A percentile compares a stretch with the other conserved stretches of the same genome.
phyloP scores from a whole-genome alignment of 2,888 invertebrate species.

The Epinotia demarniana region DNA sequence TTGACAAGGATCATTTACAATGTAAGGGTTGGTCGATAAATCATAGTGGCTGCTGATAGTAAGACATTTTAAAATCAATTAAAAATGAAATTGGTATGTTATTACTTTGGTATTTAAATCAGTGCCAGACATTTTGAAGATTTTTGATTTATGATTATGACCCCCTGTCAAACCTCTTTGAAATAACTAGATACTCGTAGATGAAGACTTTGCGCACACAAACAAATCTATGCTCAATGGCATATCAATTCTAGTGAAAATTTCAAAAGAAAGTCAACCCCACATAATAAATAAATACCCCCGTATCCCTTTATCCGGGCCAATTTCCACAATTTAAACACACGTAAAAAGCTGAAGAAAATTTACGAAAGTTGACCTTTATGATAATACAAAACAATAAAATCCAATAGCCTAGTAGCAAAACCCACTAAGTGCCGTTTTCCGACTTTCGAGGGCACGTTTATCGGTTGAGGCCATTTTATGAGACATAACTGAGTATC shows the following conservation, averaged over 20 bases:
- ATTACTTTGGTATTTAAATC: no score
- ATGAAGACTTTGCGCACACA: background rate
- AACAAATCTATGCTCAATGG: background rate
- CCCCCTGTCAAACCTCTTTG: no score
- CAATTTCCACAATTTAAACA: slow-evolving; percentile 38
- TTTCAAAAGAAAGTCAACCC: slow-evolving; percentile 2
- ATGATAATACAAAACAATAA: slow-evolving; percentile 44
- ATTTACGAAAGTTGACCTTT: slow-evolving; percentile 45
- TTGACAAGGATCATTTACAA: background rate
- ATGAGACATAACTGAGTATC: slow-evolving; percentile 81
- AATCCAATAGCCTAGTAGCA: slow-evolving; percentile 42
- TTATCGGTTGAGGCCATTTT: slow-evolving; percentile 74
- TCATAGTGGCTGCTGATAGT: background rate
- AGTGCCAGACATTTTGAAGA: background rate
- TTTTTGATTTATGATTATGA: background rate
- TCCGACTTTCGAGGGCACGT: slow-evolving; percentile 49
- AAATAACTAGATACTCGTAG: background rate
- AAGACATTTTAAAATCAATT: background rate
- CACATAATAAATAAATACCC: slow-evolving; percentile 14
- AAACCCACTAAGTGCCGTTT: slow-evolving; percentile 50
- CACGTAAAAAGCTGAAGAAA: slow-evolving; percentile 39
- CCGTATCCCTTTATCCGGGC: slow-evolving; percentile 11
- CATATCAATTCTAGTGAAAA: background rate
- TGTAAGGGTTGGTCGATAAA: background rate
- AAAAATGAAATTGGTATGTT: background rate